Conservation (phyloP, 2,797 vertebrate genomes). For the Hydrophis major region DNA sequence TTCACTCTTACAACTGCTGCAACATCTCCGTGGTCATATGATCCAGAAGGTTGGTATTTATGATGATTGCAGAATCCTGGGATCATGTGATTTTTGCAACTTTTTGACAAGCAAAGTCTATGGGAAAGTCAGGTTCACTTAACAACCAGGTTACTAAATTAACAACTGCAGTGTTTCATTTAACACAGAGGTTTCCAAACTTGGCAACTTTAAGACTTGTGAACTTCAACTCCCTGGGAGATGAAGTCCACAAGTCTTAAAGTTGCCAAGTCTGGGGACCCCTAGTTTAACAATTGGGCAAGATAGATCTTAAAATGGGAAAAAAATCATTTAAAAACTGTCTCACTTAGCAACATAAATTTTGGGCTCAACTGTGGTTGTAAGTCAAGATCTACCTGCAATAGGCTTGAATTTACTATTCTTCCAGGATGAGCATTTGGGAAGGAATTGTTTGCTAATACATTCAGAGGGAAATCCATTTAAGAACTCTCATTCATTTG, state of each 20-base stretch:
- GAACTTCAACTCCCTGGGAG: no score
- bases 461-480: background rate
- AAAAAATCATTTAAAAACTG: background rate
- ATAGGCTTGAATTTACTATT: background rate
- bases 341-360: background rate
- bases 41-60: background rate
- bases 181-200: no score
- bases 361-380: background rate
- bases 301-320: background rate
- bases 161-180: background rate
- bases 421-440: background rate
- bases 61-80: background rate
- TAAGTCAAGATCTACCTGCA: background rate
- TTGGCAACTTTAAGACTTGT: no score
- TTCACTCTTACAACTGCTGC: background rate
- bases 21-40: background rate
- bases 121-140: background rate
- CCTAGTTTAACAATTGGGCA: background rate
- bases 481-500: background rate
- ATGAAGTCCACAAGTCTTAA: no score
- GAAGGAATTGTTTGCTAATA: background rate
- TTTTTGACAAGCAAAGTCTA: background rate
- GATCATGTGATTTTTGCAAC: background rate
- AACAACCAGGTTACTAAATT: background rate
- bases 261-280: no score